Conservation (phyloP, 2,797 vertebrate genomes). For the Premnoplex brunnescens region DNA sequence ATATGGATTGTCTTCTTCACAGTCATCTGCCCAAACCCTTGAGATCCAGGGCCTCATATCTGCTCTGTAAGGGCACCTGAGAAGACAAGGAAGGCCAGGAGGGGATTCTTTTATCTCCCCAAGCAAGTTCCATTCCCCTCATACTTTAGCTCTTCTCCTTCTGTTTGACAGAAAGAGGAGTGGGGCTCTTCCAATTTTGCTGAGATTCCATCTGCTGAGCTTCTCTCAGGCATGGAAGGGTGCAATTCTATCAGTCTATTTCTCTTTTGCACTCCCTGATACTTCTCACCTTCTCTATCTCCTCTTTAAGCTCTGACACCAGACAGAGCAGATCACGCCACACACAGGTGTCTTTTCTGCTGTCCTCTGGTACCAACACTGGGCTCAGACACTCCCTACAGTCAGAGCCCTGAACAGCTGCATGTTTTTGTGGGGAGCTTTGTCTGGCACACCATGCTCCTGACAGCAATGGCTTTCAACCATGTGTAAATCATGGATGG, state of each 20-base stretch:
- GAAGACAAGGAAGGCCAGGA: not conserved
- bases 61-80: too few relatives aligned
- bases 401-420: not conserved
- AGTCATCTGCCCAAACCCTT: not conserved
- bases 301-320: not conserved
- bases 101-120: not conserved
- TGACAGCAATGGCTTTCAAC: not conserved
- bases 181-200: not conserved
- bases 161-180: not conserved
- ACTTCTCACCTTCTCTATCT: not conserved
- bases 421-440: accelerated
- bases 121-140: not conserved
- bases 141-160: not conserved
- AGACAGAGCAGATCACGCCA: not conserved
- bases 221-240: not conserved
- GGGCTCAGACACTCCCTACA: not conserved
- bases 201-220: not conserved
- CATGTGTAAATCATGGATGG: not conserved
- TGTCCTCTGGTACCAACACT: not conserved
- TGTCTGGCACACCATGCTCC: not conserved
- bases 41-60: not conserved
- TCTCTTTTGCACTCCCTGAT: not conserved
- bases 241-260: too few relatives aligned
- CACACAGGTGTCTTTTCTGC: not conserved
- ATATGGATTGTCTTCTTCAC: not conserved